Conservation (phyloP, 2,888 invertebrate species). For the Phlogophora meticulosa region DNA sequence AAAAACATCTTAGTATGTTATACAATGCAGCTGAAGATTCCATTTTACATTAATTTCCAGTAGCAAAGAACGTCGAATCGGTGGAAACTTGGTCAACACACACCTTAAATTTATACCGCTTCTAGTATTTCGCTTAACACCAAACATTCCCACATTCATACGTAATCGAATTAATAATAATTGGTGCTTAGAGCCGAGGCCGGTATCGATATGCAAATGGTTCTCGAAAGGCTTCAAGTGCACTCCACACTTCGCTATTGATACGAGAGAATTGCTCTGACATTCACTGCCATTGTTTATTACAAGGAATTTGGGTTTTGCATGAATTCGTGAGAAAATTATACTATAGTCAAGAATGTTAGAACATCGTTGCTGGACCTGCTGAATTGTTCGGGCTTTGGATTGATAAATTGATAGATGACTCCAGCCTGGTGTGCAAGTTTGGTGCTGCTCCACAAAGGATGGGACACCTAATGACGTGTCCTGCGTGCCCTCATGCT, state of each 20-base stretch:
- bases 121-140: conserved; percentile 10
- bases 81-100: not conserved
- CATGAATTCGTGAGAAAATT: conserved; percentile 76
- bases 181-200: conserved; percentile 60
- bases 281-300: conserved; percentile 85
- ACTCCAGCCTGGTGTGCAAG: too few species aligned
- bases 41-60: not conserved
- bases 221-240: conserved; percentile 78
- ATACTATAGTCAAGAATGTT: not conserved
- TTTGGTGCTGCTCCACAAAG: too few species aligned
- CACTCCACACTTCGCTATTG: conserved; percentile 73
- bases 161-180: conserved; percentile 60
- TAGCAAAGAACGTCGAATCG: not conserved
- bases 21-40: not conserved
- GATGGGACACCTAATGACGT: too few species aligned
- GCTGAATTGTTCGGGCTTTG: not conserved
- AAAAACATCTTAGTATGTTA: too few species aligned
- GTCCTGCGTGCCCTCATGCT: too few species aligned
- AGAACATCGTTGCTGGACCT: not conserved
- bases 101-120: not conserved
- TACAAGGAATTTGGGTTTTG: conserved; percentile 65
- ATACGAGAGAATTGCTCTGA: conserved; percentile 76
- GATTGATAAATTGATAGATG: too few species aligned
- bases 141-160: conserved; percentile 63
- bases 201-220: conserved; percentile 89